Evolutionary conservation across 2,113 vertebrate species (phyloP), one percentile per base, ranked within the genome.

Genomic region (Nibea coibor): DNA sequence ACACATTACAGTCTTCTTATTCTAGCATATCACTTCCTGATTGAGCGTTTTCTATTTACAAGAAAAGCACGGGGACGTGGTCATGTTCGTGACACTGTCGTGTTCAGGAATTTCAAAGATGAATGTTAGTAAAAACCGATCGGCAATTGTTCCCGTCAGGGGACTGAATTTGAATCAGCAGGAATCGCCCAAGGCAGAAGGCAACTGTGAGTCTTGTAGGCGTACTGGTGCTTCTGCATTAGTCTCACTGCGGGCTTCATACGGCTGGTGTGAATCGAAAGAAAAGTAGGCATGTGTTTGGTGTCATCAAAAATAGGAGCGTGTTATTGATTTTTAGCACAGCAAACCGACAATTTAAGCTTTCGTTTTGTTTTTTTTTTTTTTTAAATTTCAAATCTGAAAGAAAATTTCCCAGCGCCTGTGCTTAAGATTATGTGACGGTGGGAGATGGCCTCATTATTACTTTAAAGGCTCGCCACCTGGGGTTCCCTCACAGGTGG

Each of bases 361-460:
- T 26, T 62, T 58, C 24, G 26, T 77, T 70, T n/a, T n/a, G n/a
- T n/a, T n/a, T n/a, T n/a, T n/a, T n/a, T n/a, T n/a, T n/a, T 58
- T 2, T 26, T 26, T 26, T 26, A 26, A 26, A 62, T 66, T 69
- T 75, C 8, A 20, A 48, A 80, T 66, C n/a, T 39, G n/a, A 69
- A 81, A 66, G 24, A 58, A 58, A 50, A 15, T 43, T 57, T 48
- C 24, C 43, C 24, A 12, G 35, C 26, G 42, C 64, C 69, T 65
- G 61, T 54, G 26, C 68, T 31, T 35, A 19, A 73, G 84, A 63
- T 39, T 26, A 50, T 24, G 70, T 26, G 81, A 62, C 71, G 70
- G 78, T 75, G 73, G 80, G 83, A 80, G 62, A 80, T 42, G 63
- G 20, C 54, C 85, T 92, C 82, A 74, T 90, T 89, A 91, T 85